Evolutionary conservation across 2,113 vertebrate species (phyloP), one percentile per base, ranked within the genome.

Genomic region (Gymnobelideus leadbeateri): DNA sequence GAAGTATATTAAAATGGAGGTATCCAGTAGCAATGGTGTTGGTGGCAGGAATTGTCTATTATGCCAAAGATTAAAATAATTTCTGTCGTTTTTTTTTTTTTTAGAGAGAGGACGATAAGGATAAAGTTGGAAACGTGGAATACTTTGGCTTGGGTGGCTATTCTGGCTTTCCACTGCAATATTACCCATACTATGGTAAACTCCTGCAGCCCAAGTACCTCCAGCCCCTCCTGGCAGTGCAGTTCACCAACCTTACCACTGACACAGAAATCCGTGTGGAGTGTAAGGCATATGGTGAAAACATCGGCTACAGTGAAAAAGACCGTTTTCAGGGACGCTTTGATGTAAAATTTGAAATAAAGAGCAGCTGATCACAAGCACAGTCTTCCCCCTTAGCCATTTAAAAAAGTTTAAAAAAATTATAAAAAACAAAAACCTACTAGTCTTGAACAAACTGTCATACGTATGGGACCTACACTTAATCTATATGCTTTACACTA

Each of bases 391-490:
- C 96, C 95, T 97, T 98, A 98, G 98, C 98, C 98, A 99, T 98
- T 98, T 96, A 98, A 98, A 84, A 98, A 98, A 98, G 98, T 97
- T 98, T 96, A 94, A 98, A 98, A 98, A 97, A 97, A 95, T 96
- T 97, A 98, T 94, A 98, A 98, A 98, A 98, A 96, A 96, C 97
- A 97, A 97, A 98, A 99, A 99, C 99, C 99, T 99, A 99, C 99
- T 99, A 99, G 99, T 99, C 99, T 99, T 99, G 99, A 99, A 99
- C 99, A 99, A 99, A 99, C 99, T 99, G 99, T 99, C 99, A 99
- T 99, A 99, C 99, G 99, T 99, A 99, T 99, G 99, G 99, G 99
- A 99, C 99, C 99, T 99, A 99, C 99, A 99, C 99, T 99, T 99
- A 99, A 99, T 99, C 99, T 98, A 99, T 99, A 99, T 98, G 99